Percentiles rank a stretch among this genome's conserved stretches.
Evolutionary conservation across 23 tunicate genomes (phyloP).

Genomic region (Styela clava): DNA sequence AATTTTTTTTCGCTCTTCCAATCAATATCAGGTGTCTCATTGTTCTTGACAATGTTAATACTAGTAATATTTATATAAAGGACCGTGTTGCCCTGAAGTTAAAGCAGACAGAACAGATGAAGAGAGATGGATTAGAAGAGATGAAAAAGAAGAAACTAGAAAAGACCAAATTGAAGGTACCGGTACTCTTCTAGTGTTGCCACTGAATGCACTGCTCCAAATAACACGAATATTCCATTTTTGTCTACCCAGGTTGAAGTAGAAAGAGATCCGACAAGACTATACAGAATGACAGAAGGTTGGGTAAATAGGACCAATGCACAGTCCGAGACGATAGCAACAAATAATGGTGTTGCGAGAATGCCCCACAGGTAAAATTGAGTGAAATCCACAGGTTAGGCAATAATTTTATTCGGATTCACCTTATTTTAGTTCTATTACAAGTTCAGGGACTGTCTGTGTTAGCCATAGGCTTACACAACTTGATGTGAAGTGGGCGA

Average conservation of each 20-base stretch:
- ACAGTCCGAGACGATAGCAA: not conserved
- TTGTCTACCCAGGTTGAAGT: slow-evolving; percentile 34
- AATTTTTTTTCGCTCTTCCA: too few relatives aligned
- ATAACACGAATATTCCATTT: not conserved
- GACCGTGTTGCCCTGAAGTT: slow-evolving; percentile 16
- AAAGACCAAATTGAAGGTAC: slow-evolving; percentile 14
- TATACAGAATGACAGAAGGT: slow-evolving; percentile 79
- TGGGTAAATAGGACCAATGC: slow-evolving; percentile 62
- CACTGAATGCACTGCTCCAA: too few relatives aligned
- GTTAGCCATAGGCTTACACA: too few relatives aligned
- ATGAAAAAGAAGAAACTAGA: slow-evolving; percentile 4
- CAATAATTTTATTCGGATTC: too few relatives aligned
- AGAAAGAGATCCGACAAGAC: slow-evolving; percentile 48
- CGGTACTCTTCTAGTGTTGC: too few relatives aligned
- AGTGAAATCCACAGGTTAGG: too few relatives aligned
- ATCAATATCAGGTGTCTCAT: too few relatives aligned
- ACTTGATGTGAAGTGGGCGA: too few relatives aligned
- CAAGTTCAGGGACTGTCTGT: too few relatives aligned
- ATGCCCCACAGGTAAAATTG: slow-evolving; percentile 32
- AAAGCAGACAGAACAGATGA: slow-evolving; percentile 8
- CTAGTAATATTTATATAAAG: not conserved
- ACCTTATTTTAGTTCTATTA: too few relatives aligned
- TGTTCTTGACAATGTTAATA: too few relatives aligned
- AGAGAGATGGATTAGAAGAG: not conserved
- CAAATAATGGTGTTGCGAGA: not conserved